These are phyloP conservation scores for Heliconius himera DNA, from an alignment of 1,140 invertebrate genomes.

Conservation along the genomic window DNA sequence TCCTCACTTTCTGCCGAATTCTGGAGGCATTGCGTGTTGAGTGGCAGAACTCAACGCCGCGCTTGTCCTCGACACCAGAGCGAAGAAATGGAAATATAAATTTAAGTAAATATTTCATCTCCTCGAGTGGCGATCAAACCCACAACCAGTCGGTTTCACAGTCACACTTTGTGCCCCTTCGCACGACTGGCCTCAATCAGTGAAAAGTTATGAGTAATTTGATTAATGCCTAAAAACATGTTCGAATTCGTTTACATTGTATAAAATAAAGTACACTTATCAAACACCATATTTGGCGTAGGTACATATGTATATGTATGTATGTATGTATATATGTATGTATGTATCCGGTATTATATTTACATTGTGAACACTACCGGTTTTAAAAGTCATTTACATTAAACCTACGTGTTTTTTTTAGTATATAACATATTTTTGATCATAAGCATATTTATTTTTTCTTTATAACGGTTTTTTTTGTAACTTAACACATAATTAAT, in stretches of 20 bases:
- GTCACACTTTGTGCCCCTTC: too few species aligned
- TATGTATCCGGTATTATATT: not conserved
- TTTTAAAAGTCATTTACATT: not conserved
- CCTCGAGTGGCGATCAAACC: too few species aligned
- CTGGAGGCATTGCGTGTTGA: too few species aligned
- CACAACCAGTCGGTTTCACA: too few species aligned
- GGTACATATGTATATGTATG: not conserved
- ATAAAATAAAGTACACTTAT: not conserved
- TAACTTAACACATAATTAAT: too few species aligned
- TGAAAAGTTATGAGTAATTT: not conserved
- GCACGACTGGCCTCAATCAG: not conserved
- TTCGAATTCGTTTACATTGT: not conserved
- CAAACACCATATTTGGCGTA: not conserved
- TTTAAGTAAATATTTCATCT: too few species aligned
- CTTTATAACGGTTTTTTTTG: not conserved
- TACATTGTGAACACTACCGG: conserved; percentile 1
- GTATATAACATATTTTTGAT: not conserved
- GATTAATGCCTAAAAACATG: not conserved
- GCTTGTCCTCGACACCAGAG: too few species aligned
- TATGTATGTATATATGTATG: not conserved
- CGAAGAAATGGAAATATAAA: too few species aligned
- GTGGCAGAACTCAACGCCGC: too few species aligned
- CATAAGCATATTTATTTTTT: not conserved
- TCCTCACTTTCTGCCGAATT: too few species aligned
- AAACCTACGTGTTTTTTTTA: not conserved